Evolutionary conservation across 1,140 invertebrate species (phyloP), one percentile per base, ranked within the genome.

Genomic region (Reticulitermes speratus): DNA sequence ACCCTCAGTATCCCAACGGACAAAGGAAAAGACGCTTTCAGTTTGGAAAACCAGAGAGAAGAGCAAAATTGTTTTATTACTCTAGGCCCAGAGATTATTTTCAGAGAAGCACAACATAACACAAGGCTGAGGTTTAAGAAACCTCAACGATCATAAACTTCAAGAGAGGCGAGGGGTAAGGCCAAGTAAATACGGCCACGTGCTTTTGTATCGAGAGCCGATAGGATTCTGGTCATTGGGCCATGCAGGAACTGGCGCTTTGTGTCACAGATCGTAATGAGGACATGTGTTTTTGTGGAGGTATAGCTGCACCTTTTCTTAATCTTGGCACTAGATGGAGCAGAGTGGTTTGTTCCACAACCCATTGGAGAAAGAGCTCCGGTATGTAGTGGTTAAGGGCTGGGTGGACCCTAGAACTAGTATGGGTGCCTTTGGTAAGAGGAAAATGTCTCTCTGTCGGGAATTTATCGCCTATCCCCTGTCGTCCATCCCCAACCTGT

Each of bases 51-150:
- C n/a, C 65, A 75, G 16, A 75, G 30, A 75, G 65, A 75, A 12
- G 65, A 25, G 65, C 25, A 75, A 75, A 75, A 75, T 75, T 75
- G 65, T 75, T 75, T 75, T 75, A 75, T 75, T 75, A 75, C 65
- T 75, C 16, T 30, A 75, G 25, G 3, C 2, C 14, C 8, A 75
- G 65, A 30, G n/a, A 8, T 75, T 75, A 21, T 75, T 75, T 25
- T 75, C n/a, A 2, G 9, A 30, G 25, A 0, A 7, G 9, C n/a
- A 25, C 9, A 30, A 75, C 65, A 8, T 75, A 75, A 75, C 0
- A 14, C 6, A 6, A 75, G 65, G 25, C n/a, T 75, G 25, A 75
- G 65, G 65, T 75, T 75, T 75, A 14, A 2, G n/a, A 75, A 75
- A 75, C 65, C 65, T 75, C 65, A 75, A 75, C n/a, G 65, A 75